phyloP scores from a whole-genome alignment of 2,797 vertebrate genomes.

The Acanthornis magna region DNA sequence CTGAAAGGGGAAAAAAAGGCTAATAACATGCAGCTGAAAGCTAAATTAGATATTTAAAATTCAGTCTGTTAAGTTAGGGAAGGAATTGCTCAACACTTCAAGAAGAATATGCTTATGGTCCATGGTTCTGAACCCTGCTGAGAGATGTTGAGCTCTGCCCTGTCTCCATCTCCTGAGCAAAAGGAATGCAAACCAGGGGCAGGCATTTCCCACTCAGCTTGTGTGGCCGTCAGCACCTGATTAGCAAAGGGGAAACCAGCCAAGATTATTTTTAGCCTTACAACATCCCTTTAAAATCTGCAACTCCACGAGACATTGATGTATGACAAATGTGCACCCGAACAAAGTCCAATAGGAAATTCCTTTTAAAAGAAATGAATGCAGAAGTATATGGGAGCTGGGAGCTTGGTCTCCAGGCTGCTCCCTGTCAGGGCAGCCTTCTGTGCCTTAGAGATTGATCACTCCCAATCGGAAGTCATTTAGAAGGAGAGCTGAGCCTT shows the following conservation, averaged over 20 bases:
- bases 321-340: background rate
- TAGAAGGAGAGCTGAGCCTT: background rate
- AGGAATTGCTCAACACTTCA: background rate
- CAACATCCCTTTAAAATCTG: background rate
- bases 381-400: fast-evolving
- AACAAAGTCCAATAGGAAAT: background rate
- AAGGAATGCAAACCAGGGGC: background rate
- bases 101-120: background rate
- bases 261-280: background rate
- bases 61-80: background rate
- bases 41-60: background rate
- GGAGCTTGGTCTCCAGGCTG: background rate
- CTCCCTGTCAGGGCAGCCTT: background rate
- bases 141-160: background rate
- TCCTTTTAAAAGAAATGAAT: background rate
- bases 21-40: background rate
- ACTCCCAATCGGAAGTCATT: background rate
- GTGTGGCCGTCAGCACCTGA: background rate
- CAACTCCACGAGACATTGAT: background rate
- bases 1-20: background rate
- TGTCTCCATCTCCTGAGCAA: background rate
- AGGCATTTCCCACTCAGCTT: background rate
- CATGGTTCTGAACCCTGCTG: background rate
- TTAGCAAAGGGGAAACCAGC: background rate
- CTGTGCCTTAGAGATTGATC: background rate